Percentiles rank a stretch among this genome's conserved stretches.
phyloP scores from a whole-genome alignment of 2,797 vertebrate genomes.

The Acanthurus tractus region DNA sequence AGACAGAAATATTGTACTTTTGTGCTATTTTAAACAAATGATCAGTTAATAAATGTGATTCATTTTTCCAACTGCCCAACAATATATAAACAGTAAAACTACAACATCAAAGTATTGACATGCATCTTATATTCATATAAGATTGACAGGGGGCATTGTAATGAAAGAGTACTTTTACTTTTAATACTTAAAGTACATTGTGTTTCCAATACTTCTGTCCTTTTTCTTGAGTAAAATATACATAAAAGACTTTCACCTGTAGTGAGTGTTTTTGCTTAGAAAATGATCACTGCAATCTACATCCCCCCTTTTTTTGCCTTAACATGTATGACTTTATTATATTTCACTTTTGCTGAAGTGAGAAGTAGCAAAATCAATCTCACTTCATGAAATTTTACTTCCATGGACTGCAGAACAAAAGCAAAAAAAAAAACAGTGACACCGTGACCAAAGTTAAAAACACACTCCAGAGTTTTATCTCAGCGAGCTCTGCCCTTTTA shows the following conservation, averaged over 20 bases:
- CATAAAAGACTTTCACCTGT: not conserved
- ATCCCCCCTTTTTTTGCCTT: not conserved
- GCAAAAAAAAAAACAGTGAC: constrained; percentile 7
- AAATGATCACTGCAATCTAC: not conserved
- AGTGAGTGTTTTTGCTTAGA: not conserved
- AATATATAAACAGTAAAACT: not conserved
- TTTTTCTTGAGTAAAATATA: not conserved
- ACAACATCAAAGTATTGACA: not conserved
- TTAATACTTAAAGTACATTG: not conserved
- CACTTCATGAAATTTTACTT: not conserved
- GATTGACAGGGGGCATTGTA: not conserved
- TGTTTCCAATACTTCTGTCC: not conserved
- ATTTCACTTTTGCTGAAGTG: constrained; percentile 1
- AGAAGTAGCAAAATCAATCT: not conserved
- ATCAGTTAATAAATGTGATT: not conserved
- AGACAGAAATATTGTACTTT: too few species aligned
- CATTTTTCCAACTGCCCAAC: not conserved
- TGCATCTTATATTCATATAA: not conserved
- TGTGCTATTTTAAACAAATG: not conserved
- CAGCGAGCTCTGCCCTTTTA: not conserved
- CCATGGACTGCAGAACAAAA: not conserved
- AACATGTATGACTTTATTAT: not conserved
- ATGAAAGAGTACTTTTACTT: not conserved
- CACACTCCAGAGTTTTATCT: constrained; percentile 38
- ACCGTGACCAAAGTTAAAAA: constrained; percentile 17